Base-by-base conservation (phyloP, 2,888 invertebrate species). In the Gisinianus flammeolus region DNA sequence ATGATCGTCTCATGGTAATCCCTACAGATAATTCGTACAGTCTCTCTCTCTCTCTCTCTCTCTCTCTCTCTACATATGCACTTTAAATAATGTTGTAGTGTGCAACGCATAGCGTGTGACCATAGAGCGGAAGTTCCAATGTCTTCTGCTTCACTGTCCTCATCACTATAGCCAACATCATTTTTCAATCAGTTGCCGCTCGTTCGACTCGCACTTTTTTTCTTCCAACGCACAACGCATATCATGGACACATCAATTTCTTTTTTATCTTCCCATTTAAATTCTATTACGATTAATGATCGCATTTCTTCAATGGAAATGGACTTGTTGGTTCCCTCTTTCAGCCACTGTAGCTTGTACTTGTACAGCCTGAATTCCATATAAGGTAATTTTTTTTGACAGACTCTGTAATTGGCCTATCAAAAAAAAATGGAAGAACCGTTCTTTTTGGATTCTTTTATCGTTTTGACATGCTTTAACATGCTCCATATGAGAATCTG, bases 111-210 rank as follows among this genome's bases (percentile, higher is more conserved):
- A n/a, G n/a, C n/a, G 56, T 3, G 28, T 64, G 28, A 28, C 22
- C 28, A 4, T 28, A 19, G 22, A 26, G 22, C 26, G 52, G n/a
- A 44, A 44, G 44, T 30, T 31, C 44, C 19, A 12, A 28, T 69
- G 69, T 16, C 19, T 22, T 44, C 26, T 69, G 52, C 52, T 44
- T 5, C 26, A 44, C 33, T 24, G 44, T 52, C 52, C 62, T 62
- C 5, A 26, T 26, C 62, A 28, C 70, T 70, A 0, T 22, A 73
- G 26, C 19, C 22, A 58, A 73, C 73, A 73, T 73, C 62, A 73
- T 73, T 73, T 73, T 73, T 62, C 73, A 62, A 73, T 73, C 73
- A 72, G 33, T 26, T 19, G 58, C 22, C 30, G 24, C 12, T 73
- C 33, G 58, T 58, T 72, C 58, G 62, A 33, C 58, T 71, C 26